Evolutionary conservation across 2,888 invertebrate genomes (phyloP), one percentile per base, ranked within the genome.

Genomic region (Macaria notata): DNA sequence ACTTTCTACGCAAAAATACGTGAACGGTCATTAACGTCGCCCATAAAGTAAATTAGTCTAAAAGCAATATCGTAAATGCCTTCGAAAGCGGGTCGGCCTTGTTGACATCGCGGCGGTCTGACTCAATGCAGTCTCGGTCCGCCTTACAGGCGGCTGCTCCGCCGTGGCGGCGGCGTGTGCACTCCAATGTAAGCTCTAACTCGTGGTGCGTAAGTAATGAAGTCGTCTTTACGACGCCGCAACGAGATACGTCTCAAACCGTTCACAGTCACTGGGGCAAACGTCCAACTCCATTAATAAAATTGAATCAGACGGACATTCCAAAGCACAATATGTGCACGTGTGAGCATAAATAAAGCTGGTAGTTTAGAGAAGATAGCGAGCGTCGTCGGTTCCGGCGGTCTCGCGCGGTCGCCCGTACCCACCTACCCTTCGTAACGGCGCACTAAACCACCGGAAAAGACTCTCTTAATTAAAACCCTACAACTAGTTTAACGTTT

Each of bases 241-340:
- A 79, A 76, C 72, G 73, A 81, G 79, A 80, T 77, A 76, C 73
- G 80, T 78, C 76, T 76, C 72, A 81, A 79, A 76, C 53, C 81
- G 82, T 84, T 84, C 84, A 79, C 79, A 86, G 86, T 90, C 88
- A 89, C 81, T 86, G 78, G 91, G 91, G 91, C 90, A 91, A 88
- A 78, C 84, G 85, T 88, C 91, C 91, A 91, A 90, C 80, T 90
- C 91, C 91, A 90, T 91, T 91, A 89, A 90, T 91, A 91, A 91
- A 85, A 90, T 90, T 87, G 91, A 91, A 90, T 89, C 91, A 89
- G 85, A 83, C 86, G 80, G 84, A 86, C 87, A 89, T 91, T 88
- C 89, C 87, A 78, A 71, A 75, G 82, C 84, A 88, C 86, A 86
- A 85, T 81, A 79, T 85, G 81, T 80, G 83, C 89, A 89, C 87